These are phyloP conservation scores for Tragelaphus scriptus DNA, from an alignment of 2,113 vertebrate species.

Conservation along the genomic window DNA sequence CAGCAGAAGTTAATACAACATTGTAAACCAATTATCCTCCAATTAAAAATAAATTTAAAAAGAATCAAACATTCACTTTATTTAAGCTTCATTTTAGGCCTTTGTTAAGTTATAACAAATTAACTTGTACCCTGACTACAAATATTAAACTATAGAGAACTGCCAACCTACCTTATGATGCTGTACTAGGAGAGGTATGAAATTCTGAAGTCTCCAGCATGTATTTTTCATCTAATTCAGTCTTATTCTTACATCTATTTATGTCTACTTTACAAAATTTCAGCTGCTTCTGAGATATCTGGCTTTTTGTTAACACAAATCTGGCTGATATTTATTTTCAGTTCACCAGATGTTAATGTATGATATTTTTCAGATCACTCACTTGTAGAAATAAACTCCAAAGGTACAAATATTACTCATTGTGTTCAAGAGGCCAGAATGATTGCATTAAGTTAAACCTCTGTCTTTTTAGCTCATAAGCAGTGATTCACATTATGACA, in stretches of 20 bases:
- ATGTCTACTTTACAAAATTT: neutral
- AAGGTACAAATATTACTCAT: conserved; percentile 62
- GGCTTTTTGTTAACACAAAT: neutral
- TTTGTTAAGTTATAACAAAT: neutral
- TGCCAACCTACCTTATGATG: neutral
- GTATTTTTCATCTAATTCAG: neutral
- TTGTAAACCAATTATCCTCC: neutral
- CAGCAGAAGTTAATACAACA: neutral
- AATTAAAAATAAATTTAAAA: neutral
- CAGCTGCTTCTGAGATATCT: neutral
- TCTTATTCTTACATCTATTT: neutral
- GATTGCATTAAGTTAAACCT: conserved; percentile 59
- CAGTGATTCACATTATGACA: conserved; percentile 47
- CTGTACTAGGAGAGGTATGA: neutral
- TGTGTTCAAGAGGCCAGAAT: conserved; percentile 35
- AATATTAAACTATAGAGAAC: neutral
- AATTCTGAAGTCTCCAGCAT: neutral
- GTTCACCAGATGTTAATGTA: neutral
- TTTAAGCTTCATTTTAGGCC: neutral
- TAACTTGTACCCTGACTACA: neutral
- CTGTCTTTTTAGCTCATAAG: conserved; percentile 49
- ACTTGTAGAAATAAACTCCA: conserved; percentile 23
- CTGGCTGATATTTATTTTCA: neutral
- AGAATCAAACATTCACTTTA: neutral
- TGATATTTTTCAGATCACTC: neutral